Evolutionary conservation across 2,888 invertebrate genomes (phyloP).

Genomic region (Prosopocoilus inquinatus): DNA sequence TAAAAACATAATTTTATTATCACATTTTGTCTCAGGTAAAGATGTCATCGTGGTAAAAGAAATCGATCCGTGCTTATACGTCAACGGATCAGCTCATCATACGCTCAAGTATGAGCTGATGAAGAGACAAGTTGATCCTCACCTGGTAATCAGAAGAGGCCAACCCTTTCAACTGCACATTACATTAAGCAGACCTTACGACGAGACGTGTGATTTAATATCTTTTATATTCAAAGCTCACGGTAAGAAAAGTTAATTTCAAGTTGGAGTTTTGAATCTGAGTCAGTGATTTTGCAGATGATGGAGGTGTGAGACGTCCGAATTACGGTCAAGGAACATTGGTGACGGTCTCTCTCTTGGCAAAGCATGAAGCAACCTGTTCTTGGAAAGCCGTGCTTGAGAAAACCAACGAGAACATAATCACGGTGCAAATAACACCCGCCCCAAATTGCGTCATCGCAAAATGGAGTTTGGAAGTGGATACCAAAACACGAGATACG

Average conservation of each 20-base stretch:
- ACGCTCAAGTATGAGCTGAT: constrained; percentile 72
- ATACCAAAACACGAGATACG: constrained; percentile 55
- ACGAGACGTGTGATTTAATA: constrained; percentile 66
- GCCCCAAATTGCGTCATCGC: constrained; percentile 54
- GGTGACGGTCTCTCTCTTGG: constrained; percentile 69
- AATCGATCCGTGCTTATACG: constrained; percentile 66
- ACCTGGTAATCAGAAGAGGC: constrained; percentile 73
- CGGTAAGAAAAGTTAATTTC: constrained; percentile 42
- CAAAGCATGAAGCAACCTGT: constrained; percentile 60
- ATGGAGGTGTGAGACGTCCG: constrained; percentile 6
- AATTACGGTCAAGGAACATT: constrained; percentile 66
- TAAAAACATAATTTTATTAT: too few species aligned
- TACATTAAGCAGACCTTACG: constrained; percentile 68
- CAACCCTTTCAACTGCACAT: constrained; percentile 71
- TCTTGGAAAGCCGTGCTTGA: constrained; percentile 75
- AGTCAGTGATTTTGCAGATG: too few species aligned
- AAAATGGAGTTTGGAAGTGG: constrained; percentile 17
- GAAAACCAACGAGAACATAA: constrained; percentile 61
- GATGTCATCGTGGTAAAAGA: constrained; percentile 64
- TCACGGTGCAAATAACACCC: constrained; percentile 60
- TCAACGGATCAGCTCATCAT: constrained; percentile 70
- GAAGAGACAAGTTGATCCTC: constrained; percentile 55
- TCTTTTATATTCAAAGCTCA: constrained; percentile 74
- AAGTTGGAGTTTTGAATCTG: too few species aligned
- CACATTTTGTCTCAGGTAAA: constrained; percentile 32